Base-by-base conservation (phyloP, 2,113 vertebrate genomes). In the sheep (Ovis aries) region DNA sequence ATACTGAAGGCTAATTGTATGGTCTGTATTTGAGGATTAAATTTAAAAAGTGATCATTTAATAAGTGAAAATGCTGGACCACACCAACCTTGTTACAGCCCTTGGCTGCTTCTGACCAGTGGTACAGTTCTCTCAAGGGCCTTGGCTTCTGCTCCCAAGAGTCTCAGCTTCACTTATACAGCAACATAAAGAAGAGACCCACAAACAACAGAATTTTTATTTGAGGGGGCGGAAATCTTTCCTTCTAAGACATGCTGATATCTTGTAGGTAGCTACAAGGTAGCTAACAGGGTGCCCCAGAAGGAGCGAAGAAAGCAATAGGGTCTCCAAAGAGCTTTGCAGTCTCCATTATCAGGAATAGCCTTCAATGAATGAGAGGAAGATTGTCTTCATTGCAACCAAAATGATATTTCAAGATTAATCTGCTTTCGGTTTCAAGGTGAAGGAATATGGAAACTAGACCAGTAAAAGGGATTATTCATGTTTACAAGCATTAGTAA, bases 401-500 rank as follows among this genome's bases (percentile, higher is more conserved):
- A 85, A 91, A 88, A 88, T 94, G 74, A 55, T 83, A 92, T 95
- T 88, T 97, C 91, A 94, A 97, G 84, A 96, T 83, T 88, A 57
- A 92, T 89, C 40, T 93, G 36, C 82, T 88, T 21, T 95, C 85
- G 88, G 62, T 78, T 92, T 60, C 48, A 19, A 77, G 59, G 40
- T 81, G 74, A 96, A 96, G 62, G 52, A 88, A 96, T 93, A 64
- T 43, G 17, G 52, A 71, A 52, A 85, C 64, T 23, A 95, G 60
- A 92, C 62, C 50, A 36, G 48, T 86, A 91, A 45, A 80, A 62
- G 89, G 88, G 16, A 55, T 82, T 91, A 94, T 57, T 92, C 53
- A n/a, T 48, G 21, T 77, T 95, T 93, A 91, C 5, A 60, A 80
- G 84, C 71, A 87, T 55, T 87, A 64, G 64, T 29, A 64, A 95